Evolutionary conservation across 2,797 vertebrate species (phyloP), one percentile per base, ranked within the genome.

Genomic region (Manis pentadactyla): DNA sequence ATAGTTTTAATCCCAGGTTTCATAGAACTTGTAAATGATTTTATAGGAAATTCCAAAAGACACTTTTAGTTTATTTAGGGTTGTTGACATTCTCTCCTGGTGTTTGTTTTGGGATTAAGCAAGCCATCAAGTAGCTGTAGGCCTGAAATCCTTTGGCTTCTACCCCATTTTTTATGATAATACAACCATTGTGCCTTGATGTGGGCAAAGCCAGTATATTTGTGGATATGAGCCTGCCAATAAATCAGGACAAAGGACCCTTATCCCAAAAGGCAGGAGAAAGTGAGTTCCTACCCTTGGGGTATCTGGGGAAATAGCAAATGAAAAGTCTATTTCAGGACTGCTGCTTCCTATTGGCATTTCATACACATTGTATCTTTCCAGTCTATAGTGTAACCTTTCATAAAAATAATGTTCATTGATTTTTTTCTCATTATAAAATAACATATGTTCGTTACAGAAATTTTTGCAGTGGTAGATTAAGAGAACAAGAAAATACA

Each of bases 211-310:
- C 64, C 4, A 1, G 9, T 89, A 25, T 61, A 89, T 91, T 94
- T 93, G 91, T 79, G 63, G 92, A 59, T 77, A 19, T 10, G 25
- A 71, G 69, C 39, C 68, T 46, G 37, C 66, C 88, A 94, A 93
- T 96, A 82, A 95, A 91, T 97, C 94, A 79, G 73, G 88, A 90
- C 94, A 82, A 97, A 97, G 39, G 91, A 86, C 79, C 46, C 87
- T 93, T 55, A 86, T 79, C 83, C 97, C 95, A 61, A 83, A 93
- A 96, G 63, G 94, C 86, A 51, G 42, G 46, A 63, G 55, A 91
- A 15, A 90, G 88, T 73, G 77, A 63, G 93, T 95, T 68, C 57
- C 51, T 83, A 8, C 85, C 90, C 51, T 4, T 37, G 23, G 37
- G 87, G 61, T 73, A 31, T 46, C 83, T 81, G 63, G 53, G 73